Evolutionary conservation across 2,113 vertebrate genomes (phyloP).

Genomic region (Vireo altiloquus): DNA sequence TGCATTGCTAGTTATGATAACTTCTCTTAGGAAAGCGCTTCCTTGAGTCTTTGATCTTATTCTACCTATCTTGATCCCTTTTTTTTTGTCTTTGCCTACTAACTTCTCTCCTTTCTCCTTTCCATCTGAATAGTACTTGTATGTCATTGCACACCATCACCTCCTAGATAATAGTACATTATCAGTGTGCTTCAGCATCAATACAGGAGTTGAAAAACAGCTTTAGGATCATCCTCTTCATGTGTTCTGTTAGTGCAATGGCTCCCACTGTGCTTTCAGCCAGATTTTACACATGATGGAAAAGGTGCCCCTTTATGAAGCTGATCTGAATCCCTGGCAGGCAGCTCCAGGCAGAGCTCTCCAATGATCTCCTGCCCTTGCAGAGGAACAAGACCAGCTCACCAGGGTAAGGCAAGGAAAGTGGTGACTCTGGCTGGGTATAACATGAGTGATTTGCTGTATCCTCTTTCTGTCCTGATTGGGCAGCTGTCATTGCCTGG

Average conservation of each 20-base stretch:
- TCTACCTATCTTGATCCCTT: neutral
- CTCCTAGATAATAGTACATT: accelerated
- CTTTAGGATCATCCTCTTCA: neutral
- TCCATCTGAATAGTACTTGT: neutral
- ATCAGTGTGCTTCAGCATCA: neutral
- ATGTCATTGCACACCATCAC: neutral
- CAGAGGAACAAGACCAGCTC: neutral
- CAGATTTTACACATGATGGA: neutral
- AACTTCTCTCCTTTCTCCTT: neutral
- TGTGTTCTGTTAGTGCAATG: neutral
- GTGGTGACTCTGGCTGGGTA: neutral
- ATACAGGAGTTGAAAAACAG: neutral
- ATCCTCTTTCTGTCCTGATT: neutral
- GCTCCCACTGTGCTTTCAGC: neutral
- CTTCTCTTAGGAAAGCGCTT: neutral
- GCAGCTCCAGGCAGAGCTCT: neutral
- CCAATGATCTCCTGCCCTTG: neutral
- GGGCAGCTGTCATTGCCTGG: neutral
- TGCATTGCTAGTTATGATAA: neutral
- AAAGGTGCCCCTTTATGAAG: neutral
- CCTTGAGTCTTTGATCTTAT: neutral
- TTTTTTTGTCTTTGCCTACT: neutral
- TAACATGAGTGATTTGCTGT: neutral
- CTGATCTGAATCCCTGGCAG: neutral
- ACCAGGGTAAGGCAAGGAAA: neutral